Base-by-base conservation (phyloP, 2,888 invertebrate species). In the Tetranychus piercei region DNA sequence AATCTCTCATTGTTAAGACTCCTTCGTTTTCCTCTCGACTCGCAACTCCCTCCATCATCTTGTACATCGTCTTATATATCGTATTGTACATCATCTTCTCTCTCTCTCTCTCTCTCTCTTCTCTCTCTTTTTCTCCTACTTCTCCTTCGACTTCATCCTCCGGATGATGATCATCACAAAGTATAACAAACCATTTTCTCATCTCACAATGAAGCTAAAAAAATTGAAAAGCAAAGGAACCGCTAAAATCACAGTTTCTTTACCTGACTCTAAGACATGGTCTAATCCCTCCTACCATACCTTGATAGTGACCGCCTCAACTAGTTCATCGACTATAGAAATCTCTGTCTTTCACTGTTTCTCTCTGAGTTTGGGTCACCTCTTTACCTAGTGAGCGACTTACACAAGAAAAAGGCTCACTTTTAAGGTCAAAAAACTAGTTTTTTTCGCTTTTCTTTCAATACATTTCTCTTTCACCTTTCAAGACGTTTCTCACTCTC, bases 41-140 rank as follows among this genome's bases (percentile, higher is more conserved):
- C 6, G 6, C 11, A 20, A 23, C 69, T 69, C 69, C 34, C 69
- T 69, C 69, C 55, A 55, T 23, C 15, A 18, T 20, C n/a, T 69
- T 20, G 34, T 8, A 20, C 69, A 20, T 18, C n/a, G n/a, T 23
- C 34, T 23, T 69, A 9, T 23, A 18, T n/a, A 23, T 69, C 34
- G 3, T 69, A 20, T 11, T 69, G 11, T 69, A 34, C 34, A 34
- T 23, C 23, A 20, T 23, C 34, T 34, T 72, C 72, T 72, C 72
- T 72, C 72, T 72, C 72, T 72, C 43, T 72, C 71, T 44, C 44
- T 71, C 11, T 23, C 71, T 70, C 71, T 71, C 71, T 22, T 71
- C 8, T 71, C 8, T 71, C 71, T 71, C 65, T n/a, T 15, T 71
- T 22, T 70, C 8, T 70, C 34, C 22, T 6, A 20, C 71, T 34